These are phyloP conservation scores for Parambassis ranga DNA, from an alignment of 2,797 vertebrate species.

Conservation along the genomic window DNA sequence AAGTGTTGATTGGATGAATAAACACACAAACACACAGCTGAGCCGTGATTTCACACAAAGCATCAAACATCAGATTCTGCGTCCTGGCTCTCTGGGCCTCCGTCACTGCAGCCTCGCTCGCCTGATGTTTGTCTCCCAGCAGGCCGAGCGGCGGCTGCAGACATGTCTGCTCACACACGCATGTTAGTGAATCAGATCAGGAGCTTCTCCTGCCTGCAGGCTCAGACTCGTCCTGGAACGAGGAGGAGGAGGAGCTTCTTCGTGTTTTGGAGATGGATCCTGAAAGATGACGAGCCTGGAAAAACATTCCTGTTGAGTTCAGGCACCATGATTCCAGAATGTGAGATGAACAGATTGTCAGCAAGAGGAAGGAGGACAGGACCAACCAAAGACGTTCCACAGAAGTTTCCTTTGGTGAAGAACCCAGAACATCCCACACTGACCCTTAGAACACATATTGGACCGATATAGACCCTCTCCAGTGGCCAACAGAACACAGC, in stretches of 20 bases:
- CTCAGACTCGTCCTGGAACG: conserved; percentile 12
- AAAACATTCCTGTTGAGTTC: too few species aligned
- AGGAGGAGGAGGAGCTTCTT: neutral
- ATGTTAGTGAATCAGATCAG: conserved; percentile 7
- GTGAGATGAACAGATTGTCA: too few species aligned
- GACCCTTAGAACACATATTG: too few species aligned
- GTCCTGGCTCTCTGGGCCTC: neutral
- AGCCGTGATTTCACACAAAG: too few species aligned
- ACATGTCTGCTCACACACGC: neutral
- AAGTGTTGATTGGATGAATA: conserved; percentile 25
- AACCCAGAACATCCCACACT: too few species aligned
- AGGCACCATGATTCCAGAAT: too few species aligned
- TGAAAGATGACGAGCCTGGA: neutral
- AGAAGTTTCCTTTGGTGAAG: too few species aligned
- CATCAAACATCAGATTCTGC: neutral
- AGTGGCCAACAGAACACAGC: too few species aligned
- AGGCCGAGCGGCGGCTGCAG: neutral
- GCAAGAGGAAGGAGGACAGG: too few species aligned
- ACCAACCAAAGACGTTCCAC: too few species aligned
- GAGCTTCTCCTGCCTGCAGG: neutral
- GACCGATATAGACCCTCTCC: too few species aligned
- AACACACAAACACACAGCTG: too few species aligned
- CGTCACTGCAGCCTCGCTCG: neutral
- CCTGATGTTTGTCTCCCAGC: conserved; percentile 2
- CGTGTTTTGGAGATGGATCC: neutral